Evolutionary conservation across 64 coral and sea anemone genomes (phyloP).

Genomic region (Stichodactyla mertensii): DNA sequence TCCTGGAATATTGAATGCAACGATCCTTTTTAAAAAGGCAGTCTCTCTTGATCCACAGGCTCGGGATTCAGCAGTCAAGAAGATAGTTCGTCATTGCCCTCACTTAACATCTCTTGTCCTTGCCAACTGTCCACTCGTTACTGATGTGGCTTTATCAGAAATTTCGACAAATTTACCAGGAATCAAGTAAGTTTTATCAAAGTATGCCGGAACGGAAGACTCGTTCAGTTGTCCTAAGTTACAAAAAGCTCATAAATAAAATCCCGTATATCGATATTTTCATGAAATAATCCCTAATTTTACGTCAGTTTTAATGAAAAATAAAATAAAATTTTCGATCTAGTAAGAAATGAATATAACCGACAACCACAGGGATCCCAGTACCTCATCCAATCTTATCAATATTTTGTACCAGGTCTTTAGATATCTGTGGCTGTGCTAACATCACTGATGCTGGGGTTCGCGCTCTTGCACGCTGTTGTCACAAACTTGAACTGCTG

Average conservation of each 20-base stretch:
- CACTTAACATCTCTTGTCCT: constrained; percentile 72
- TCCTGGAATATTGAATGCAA: too few species aligned
- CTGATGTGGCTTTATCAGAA: constrained; percentile 71
- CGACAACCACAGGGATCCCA: background rate
- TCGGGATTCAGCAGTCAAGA: constrained; percentile 88
- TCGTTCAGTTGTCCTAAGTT: too few species aligned
- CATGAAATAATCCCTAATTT: too few species aligned
- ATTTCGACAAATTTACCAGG: constrained; percentile 78
- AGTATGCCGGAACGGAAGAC: too few species aligned
- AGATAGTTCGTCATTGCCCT: constrained; percentile 90
- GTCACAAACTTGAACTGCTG: constrained; percentile 65
- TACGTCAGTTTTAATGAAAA: too few species aligned
- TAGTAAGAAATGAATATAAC: too few species aligned
- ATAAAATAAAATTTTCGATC: too few species aligned
- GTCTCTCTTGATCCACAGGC: constrained; percentile 30
- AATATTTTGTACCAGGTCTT: constrained; percentile 38
- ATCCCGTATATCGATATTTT: too few species aligned
- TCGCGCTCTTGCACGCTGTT: constrained; percentile 68
- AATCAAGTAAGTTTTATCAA: constrained; percentile 42
- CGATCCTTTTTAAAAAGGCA: too few species aligned
- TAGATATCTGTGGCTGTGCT: constrained; percentile 95
- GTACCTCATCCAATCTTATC: too few species aligned
- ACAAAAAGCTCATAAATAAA: background rate
- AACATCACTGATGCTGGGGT: constrained; percentile 86
- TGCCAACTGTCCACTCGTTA: constrained; percentile 87